Conservation (phyloP, 2,113 vertebrate species). For the Oplegnathus fasciatus region DNA sequence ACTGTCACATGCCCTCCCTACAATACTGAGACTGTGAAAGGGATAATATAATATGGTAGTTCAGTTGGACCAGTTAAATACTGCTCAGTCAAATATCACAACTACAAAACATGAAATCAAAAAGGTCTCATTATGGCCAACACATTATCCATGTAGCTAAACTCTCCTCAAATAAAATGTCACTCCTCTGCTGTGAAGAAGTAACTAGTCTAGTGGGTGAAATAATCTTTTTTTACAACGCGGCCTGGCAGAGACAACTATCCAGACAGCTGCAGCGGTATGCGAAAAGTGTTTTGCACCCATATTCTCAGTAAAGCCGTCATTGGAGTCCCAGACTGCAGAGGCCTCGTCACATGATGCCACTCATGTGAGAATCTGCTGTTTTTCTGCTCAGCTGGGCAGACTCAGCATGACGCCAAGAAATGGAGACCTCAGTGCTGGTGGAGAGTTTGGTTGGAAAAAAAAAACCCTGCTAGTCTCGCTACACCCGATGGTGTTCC, state of each 20-base stretch:
- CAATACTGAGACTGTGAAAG: neutral
- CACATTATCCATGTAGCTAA: neutral
- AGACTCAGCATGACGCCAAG: constrained; percentile 66
- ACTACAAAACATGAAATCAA: neutral
- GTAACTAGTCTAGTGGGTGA: neutral
- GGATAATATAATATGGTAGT: neutral
- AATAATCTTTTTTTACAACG: constrained; percentile 1
- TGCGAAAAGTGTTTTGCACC: constrained; percentile 49
- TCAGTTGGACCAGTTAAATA: neutral
- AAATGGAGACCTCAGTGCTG: constrained; percentile 10
- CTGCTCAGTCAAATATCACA: neutral
- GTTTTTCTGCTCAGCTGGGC: constrained; percentile 82
- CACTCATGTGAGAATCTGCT: constrained; percentile 86
- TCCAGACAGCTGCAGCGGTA: constrained; percentile 31
- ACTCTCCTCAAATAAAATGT: neutral
- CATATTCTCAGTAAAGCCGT: constrained; percentile 49
- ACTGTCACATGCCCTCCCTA: neutral
- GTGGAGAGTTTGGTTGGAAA: constrained; percentile 12
- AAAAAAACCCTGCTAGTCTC: neutral
- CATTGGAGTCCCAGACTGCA: constrained; percentile 68
- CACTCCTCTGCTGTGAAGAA: neutral
- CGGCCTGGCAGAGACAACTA: neutral
- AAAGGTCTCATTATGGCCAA: neutral
- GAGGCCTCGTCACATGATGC: constrained; percentile 83
- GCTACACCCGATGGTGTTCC: neutral